Percentiles rank a stretch among this genome's conserved stretches.
phyloP scores from a whole-genome alignment of 2,888 invertebrate species.

The Lacanobia wlatinum region DNA sequence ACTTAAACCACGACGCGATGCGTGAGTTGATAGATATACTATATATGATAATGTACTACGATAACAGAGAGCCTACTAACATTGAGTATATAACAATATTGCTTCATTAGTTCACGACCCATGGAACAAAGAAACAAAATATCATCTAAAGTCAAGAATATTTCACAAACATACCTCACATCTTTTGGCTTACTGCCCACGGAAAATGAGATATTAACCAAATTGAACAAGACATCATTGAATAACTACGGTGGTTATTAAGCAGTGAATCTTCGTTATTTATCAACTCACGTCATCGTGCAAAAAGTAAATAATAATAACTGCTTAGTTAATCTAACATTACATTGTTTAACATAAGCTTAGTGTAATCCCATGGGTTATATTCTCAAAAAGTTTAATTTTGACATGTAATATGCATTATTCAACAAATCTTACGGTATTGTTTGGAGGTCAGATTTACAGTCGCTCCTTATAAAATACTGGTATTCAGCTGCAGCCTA shows the following conservation, averaged over 20 bases:
- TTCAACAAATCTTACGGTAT: not conserved
- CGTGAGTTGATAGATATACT: slow-evolving; percentile 50
- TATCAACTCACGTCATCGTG: slow-evolving; percentile 56
- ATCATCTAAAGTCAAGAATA: not conserved
- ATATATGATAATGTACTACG: slow-evolving; percentile 29
- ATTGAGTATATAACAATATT: slow-evolving; percentile 60
- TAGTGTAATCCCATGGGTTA: not conserved
- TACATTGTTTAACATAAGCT: not conserved
- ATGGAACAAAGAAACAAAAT: not conserved
- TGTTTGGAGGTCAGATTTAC: no score
- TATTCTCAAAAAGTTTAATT: not conserved
- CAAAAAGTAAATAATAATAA: slow-evolving; percentile 29
- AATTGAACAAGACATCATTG: not conserved
- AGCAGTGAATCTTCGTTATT: slow-evolving; percentile 28
- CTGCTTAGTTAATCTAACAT: slow-evolving; percentile 63
- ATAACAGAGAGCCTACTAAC: slow-evolving; percentile 61
- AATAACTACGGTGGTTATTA: slow-evolving; percentile 8
- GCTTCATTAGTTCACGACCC: slow-evolving; percentile 25
- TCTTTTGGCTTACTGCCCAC: not conserved
- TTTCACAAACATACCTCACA: not conserved
- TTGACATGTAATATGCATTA: not conserved
- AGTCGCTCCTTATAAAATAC: not conserved
- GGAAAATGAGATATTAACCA: not conserved
- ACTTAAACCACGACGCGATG: slow-evolving; percentile 50
- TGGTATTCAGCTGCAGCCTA: not conserved